Evolutionary conservation across 1,140 invertebrate species (phyloP), one percentile per base, ranked within the genome.

Genomic region (Drosophila pseudoananassae): DNA sequence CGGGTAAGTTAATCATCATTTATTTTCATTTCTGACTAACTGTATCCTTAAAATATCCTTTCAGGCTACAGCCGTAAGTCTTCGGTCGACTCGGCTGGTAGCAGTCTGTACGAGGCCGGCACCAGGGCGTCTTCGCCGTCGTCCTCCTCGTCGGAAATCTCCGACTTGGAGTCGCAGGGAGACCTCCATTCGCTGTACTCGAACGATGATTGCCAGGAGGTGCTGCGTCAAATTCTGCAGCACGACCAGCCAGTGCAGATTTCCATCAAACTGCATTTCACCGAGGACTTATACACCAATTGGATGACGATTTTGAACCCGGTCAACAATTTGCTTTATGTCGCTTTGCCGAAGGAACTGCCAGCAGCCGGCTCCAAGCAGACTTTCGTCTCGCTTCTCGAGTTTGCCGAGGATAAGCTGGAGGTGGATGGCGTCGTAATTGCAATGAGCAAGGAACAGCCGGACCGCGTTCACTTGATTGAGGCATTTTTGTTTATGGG

Each of bases 401-500:
- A 99, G 93, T 99, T 98, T 90, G 98, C 98, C 46, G 98, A 99
- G 92, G 98, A 99, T 89, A 95, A 96, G 69, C 94, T 99, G 9
- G 94, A 95, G 49, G 98, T 97, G 90, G 93, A 87, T 93, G 93
- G 90, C 47, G 87, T 92, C 50, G 93, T 94, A 9, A 92, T 94
- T 78, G 97, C 96, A 92, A 95, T 98, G 82, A 94, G 95, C 60
- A 98, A 98, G 92, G 95, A 96, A 88, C 95, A 97, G 49, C 90
- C 94, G 36, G 97, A 99, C 92, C 94, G 96, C 93, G 95, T 95
- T 36, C 95, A 95, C 73, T 93, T 99, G 58, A 95, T 99, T 55
- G 95, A 97, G 83, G 98, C 97, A 52, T 99, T 99, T 94, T 98
- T 98, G 96, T 99, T 98, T 93, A 95, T 99, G 93, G 98, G 98